phyloP scores from a whole-genome alignment of 2,888 invertebrate genomes.

The Epistrophella euchroma region DNA sequence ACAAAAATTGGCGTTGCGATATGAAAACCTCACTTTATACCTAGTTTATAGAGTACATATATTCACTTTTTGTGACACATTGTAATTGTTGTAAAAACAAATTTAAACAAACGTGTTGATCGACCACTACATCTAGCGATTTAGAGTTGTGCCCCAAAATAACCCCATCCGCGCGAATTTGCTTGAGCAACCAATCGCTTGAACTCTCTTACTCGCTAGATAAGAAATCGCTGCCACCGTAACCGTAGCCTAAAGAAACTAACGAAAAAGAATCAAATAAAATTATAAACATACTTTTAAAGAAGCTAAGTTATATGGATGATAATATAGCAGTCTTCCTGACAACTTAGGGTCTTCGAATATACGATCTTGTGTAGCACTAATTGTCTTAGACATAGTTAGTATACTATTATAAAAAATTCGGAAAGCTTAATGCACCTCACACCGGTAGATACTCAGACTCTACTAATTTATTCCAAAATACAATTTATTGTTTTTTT shows the following conservation, averaged over 20 bases:
- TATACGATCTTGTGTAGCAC: not conserved
- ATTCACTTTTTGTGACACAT: too few relatives aligned
- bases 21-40: too few relatives aligned
- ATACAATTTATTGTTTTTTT: not conserved
- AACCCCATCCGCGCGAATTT: too few relatives aligned
- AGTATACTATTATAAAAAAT: not conserved
- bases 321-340: not conserved
- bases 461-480: not conserved
- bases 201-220: too few relatives aligned
- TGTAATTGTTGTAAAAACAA: too few relatives aligned
- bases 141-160: too few relatives aligned
- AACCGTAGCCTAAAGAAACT: not conserved
- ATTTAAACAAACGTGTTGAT: too few relatives aligned
- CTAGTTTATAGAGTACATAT: too few relatives aligned
- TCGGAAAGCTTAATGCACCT: not conserved
- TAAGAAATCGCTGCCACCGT: too few relatives aligned
- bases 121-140: too few relatives aligned
- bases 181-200: too few relatives aligned
- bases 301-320: conserved; percentile 8
- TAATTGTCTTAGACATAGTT: not conserved
- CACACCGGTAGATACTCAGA: not conserved
- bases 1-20: too few relatives aligned
- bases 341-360: not conserved
- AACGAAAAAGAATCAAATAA: not conserved
- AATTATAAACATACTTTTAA: not conserved